phyloP scores from a whole-genome alignment of 2,113 vertebrate species.

The Odocoileus hemionus region DNA sequence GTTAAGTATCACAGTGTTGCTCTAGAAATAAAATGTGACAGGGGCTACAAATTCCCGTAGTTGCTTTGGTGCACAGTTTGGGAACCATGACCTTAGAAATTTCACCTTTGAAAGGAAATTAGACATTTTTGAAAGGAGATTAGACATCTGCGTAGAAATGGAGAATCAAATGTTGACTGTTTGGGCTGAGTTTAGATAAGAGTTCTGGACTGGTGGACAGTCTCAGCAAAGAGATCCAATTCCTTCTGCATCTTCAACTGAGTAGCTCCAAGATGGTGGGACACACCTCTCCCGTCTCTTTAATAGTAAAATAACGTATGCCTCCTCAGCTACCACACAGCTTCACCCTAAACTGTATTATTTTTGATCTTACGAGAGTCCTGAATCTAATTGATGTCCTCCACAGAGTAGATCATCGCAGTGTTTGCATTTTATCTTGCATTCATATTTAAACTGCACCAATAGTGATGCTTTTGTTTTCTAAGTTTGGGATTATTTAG shows the following conservation, averaged over 20 bases:
- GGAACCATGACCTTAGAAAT: neutral
- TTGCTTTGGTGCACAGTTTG: neutral
- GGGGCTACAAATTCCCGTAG: neutral
- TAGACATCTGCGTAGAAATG: neutral
- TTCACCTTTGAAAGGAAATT: neutral
- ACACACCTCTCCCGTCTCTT: accelerated
- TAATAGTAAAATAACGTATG: neutral
- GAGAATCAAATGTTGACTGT: neutral
- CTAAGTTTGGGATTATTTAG: neutral
- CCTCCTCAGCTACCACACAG: neutral
- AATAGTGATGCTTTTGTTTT: neutral
- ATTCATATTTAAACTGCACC: neutral
- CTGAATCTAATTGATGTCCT: neutral
- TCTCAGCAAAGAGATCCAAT: neutral
- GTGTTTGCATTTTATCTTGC: neutral
- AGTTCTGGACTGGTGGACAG: neutral
- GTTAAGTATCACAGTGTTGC: neutral
- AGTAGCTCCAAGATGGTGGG: accelerated
- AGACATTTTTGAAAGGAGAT: neutral
- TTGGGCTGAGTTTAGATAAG: neutral
- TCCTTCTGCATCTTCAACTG: neutral
- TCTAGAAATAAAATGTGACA: neutral
- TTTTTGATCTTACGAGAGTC: neutral
- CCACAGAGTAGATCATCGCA: neutral
- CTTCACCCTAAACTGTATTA: neutral